phyloP scores from a whole-genome alignment of 2,113 vertebrate species.

The Irena cyanogastra region DNA sequence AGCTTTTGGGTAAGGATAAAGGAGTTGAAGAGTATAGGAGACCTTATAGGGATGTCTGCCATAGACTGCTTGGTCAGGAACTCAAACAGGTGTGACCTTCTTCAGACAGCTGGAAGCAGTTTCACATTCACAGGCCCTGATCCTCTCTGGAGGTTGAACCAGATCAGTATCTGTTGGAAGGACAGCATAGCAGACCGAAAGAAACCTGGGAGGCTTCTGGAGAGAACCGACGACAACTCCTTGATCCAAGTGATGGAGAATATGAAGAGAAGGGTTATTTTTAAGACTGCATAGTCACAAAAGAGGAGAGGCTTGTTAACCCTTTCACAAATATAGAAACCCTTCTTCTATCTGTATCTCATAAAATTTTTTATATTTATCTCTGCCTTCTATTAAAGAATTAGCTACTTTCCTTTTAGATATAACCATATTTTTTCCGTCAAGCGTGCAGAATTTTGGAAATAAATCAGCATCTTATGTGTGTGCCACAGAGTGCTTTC shows the following conservation, averaged over 20 bases:
- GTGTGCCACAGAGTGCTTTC: background rate
- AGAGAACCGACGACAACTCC: background rate
- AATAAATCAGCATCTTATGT: background rate
- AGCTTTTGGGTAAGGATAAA: background rate
- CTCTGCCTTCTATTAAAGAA: background rate
- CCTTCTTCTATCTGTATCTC: background rate
- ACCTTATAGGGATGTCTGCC: background rate
- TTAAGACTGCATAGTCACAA: background rate
- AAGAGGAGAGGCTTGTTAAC: background rate
- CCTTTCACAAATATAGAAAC: background rate
- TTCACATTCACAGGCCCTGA: background rate
- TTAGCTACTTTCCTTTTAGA: background rate
- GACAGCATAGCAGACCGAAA: background rate
- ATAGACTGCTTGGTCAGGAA: background rate
- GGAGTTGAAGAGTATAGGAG: background rate
- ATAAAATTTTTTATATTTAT: background rate
- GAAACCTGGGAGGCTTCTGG: accelerated
- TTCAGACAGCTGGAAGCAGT: background rate
- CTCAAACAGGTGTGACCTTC: background rate
- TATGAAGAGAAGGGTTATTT: background rate
- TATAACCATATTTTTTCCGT: background rate
- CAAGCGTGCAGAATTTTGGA: background rate
- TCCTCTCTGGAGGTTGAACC: background rate
- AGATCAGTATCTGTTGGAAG: accelerated
- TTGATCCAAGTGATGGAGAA: background rate